Conservation (phyloP, 1,140 invertebrate species). For the Brachystomella parvula region DNA sequence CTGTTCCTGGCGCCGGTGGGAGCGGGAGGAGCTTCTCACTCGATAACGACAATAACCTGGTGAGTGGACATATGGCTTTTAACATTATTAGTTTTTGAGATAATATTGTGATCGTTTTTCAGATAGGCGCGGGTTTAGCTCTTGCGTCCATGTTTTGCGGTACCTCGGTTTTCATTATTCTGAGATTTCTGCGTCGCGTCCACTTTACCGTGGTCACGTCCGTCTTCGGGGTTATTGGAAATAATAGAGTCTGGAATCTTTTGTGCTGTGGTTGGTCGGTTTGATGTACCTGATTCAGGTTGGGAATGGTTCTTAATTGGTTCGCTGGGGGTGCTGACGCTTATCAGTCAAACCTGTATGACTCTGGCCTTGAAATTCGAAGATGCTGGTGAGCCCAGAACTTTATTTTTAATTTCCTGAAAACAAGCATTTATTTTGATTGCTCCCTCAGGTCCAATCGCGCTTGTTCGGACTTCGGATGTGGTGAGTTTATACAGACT, state of each 20-base stretch:
- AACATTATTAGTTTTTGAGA: not conserved
- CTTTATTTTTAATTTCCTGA: not conserved
- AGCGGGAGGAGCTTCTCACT: not conserved
- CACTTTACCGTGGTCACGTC: slow-evolving; percentile 11
- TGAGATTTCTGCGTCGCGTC: slow-evolving; percentile 10
- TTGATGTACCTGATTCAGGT: slow-evolving; percentile 5
- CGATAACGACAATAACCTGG: not conserved
- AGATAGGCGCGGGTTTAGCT: not conserved
- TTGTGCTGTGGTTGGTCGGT: not conserved
- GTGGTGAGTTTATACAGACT: not conserved
- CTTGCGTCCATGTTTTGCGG: slow-evolving; percentile 1
- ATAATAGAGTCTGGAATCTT: slow-evolving; percentile 1
- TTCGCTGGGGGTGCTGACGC: not conserved
- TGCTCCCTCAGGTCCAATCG: not conserved
- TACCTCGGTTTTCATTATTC: slow-evolving; percentile 11
- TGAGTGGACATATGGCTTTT: not conserved
- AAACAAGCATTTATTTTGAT: not conserved
- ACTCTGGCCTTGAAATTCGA: slow-evolving; percentile 16
- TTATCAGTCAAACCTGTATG: slow-evolving; percentile 18
- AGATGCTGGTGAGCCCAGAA: slow-evolving; percentile 14
- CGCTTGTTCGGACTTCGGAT: not conserved
- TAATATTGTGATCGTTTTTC: no score
- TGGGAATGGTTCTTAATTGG: not conserved
- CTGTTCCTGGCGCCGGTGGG: not conserved
- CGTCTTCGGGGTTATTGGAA: slow-evolving; percentile 17